phyloP scores from a whole-genome alignment of 2,113 vertebrate species.

The Centrocercus urophasianus region DNA sequence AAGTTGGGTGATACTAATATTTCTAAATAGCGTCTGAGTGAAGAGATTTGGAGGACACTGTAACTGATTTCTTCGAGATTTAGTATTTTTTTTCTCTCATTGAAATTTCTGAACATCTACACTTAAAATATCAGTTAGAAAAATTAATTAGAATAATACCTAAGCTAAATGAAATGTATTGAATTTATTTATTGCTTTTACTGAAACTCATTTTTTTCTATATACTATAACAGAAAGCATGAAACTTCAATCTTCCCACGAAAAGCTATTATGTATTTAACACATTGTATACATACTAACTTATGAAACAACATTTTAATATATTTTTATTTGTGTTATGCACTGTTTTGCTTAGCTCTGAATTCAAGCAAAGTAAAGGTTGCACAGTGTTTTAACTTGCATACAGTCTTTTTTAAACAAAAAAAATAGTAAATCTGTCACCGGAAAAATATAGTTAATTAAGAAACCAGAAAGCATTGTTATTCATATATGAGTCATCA shows the following conservation, averaged over 20 bases:
- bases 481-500: background rate
- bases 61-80: background rate
- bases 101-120: background rate
- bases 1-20: background rate
- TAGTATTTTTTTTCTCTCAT: background rate
- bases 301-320: background rate
- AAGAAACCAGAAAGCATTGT: no score
- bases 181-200: background rate
- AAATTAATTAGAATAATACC: background rate
- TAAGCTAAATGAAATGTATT: no score
- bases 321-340: background rate
- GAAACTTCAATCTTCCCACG: background rate
- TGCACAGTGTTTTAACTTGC: background rate
- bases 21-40: accelerated
- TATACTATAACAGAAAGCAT: background rate
- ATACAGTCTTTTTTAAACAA: background rate
- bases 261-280: background rate
- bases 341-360: background rate
- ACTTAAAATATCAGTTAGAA: background rate
- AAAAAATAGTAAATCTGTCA: background rate
- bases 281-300: background rate
- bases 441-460: background rate
- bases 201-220: background rate
- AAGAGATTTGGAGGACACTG: background rate
- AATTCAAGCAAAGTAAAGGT: background rate